Conservation (phyloP, 2,113 vertebrate genomes). For the crab-eating macaque (Macaca fascicularis) region T2T-MFA8v1.1 NC_088378.1:60738001-60738500, state of each 20-base stretch:
- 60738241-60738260: background rate
- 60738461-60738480: background rate
- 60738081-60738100: background rate
- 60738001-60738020: background rate
- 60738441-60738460: background rate
- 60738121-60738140: background rate
- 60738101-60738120: background rate
- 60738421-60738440: background rate
- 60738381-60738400: background rate
- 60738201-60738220: background rate
- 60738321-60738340: background rate
- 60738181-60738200: background rate
- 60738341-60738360: background rate
- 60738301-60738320: background rate
- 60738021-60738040: background rate
- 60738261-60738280: accelerated
- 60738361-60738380: no score
- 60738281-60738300: accelerated
- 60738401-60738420: no score
- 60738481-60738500: background rate
- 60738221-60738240: background rate
- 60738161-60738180: background rate
- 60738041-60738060: background rate
- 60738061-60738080: background rate
- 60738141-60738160: background rate